Conservation (phyloP, 1,140 invertebrate genomes). For the Scaptomyza graminum region DNA sequence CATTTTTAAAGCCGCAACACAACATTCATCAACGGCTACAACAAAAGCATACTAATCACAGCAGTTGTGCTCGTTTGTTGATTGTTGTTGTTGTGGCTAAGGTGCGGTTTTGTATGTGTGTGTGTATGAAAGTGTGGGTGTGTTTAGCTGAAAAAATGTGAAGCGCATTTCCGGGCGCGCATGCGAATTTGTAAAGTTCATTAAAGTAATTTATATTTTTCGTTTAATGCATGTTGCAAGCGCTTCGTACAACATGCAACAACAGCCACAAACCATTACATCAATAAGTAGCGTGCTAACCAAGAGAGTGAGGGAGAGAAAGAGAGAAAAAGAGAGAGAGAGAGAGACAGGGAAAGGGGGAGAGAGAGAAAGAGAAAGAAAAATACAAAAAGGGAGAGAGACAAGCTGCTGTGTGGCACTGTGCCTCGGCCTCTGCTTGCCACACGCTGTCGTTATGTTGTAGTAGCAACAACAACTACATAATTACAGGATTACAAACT, state of each 20-base stretch:
- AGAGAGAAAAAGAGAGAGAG: not conserved
- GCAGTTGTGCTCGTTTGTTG: constrained; percentile 36
- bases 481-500: constrained; percentile 82
- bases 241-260: constrained; percentile 64
- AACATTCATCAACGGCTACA: constrained; percentile 71
- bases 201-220: constrained; percentile 82
- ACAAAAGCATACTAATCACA: constrained; percentile 78
- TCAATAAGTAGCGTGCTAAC: constrained; percentile 69
- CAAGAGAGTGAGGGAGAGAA: constrained; percentile 6
- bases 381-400: not conserved
- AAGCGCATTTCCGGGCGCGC: constrained; percentile 78
- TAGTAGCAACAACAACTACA: constrained; percentile 59
- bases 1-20: constrained; percentile 62
- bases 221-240: constrained; percentile 68
- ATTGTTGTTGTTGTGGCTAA: constrained; percentile 45
- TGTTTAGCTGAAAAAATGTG: constrained; percentile 61
- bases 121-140: constrained; percentile 14
- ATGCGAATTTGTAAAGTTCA: constrained; percentile 82
- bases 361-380: not conserved
- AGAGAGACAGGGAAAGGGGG: not conserved
- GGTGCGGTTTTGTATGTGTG: constrained; percentile 36
- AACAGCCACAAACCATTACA: constrained; percentile 72
- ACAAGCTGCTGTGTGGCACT: not conserved
- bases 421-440: constrained; percentile 3
- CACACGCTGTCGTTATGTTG: constrained; percentile 31